Evolutionary conservation across 2,113 vertebrate genomes (phyloP).

Genomic region (Anolis carolinensis): DNA sequence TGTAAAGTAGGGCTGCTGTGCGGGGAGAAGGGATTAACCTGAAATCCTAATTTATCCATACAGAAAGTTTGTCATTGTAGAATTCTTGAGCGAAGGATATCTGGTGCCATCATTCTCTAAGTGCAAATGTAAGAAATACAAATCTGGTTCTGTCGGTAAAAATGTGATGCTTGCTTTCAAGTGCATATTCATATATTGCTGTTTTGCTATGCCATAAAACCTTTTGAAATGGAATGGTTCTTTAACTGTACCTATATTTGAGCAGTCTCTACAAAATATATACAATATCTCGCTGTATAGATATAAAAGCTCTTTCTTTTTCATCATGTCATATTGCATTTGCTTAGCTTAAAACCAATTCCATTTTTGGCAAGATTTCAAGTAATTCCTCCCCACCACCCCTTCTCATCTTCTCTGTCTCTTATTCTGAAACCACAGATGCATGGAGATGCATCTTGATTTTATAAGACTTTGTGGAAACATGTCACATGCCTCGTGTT

Average conservation of each 20-base stretch:
- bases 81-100: background rate
- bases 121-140: conserved; percentile 26
- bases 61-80: background rate
- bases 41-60: background rate
- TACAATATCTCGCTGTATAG: conserved; percentile 41
- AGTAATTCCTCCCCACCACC: conserved; percentile 35
- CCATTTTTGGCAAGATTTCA: conserved; percentile 59
- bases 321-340: conserved; percentile 42
- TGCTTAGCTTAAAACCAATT: conserved; percentile 58
- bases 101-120: background rate
- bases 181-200: conserved; percentile 19
- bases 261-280: conserved; percentile 37
- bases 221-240: conserved; percentile 71
- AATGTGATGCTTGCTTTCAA: conserved; percentile 25
- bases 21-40: background rate
- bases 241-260: conserved; percentile 40
- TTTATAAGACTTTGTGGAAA: conserved; percentile 54
- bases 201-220: conserved; percentile 42
- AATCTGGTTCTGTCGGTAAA: conserved; percentile 14
- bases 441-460: conserved; percentile 46
- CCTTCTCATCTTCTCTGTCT: conserved; percentile 49
- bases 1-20: background rate
- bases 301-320: conserved; percentile 1
- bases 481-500: conserved; percentile 15
- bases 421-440: conserved; percentile 57